Percentiles rank a stretch among this genome's conserved stretches.
phyloP scores from a whole-genome alignment of 2,797 vertebrate species.

The Capromys pilorides region DNA sequence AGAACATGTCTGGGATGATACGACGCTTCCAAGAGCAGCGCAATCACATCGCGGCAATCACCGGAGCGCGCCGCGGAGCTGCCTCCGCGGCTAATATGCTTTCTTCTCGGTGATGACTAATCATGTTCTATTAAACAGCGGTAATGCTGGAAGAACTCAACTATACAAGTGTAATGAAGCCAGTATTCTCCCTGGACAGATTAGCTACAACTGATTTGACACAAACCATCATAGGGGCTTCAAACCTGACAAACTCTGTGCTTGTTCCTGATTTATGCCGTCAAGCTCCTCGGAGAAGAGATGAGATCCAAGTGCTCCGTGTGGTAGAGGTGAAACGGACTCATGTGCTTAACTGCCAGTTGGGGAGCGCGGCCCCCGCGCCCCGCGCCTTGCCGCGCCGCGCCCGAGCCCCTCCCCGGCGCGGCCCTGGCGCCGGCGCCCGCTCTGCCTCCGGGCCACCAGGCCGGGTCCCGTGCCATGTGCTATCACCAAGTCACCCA shows the following conservation, averaged over 20 bases:
- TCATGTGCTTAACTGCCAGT: constrained; percentile 86
- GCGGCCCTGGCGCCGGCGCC: constrained; percentile 20
- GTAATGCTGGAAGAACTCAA: constrained; percentile 90
- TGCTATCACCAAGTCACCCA: constrained; percentile 46
- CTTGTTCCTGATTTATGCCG: constrained; percentile 90
- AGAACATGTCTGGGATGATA: constrained; percentile 89
- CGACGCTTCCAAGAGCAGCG: constrained; percentile 88
- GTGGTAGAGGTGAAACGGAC: constrained; percentile 87
- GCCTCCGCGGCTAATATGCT: constrained; percentile 90
- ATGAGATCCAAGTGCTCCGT: constrained; percentile 85
- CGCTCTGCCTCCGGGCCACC: neutral
- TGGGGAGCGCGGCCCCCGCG: constrained; percentile 77
- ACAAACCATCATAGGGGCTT: constrained; percentile 91
- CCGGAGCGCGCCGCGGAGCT: constrained; percentile 88
- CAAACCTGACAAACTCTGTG: constrained; percentile 91
- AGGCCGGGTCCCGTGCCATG: constrained; percentile 52
- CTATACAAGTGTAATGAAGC: constrained; percentile 91
- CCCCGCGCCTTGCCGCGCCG: constrained; percentile 50
- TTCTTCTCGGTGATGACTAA: constrained; percentile 91
- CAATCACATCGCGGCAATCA: constrained; percentile 90
- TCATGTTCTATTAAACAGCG: constrained; percentile 92
- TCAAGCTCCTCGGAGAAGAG: constrained; percentile 88
- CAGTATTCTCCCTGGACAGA: constrained; percentile 90
- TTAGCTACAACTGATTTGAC: constrained; percentile 93
- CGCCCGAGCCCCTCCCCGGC: constrained; percentile 60